Conservation (phyloP, 2,113 vertebrate genomes). For the Zosterops borbonicus region DNA sequence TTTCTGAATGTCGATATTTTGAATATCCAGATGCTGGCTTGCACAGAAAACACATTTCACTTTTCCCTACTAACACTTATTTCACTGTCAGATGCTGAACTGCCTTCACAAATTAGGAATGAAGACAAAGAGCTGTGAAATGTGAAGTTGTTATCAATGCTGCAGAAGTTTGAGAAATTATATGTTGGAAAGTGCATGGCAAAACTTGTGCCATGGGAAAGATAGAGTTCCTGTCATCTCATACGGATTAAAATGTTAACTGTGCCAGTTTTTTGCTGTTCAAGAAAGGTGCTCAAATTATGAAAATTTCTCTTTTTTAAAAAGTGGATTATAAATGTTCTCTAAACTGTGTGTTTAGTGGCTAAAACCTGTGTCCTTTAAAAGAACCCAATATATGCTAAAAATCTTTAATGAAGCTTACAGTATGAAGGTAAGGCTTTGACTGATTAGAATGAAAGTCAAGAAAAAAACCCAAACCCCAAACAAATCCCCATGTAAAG, state of each 20-base stretch:
- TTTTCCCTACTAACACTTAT: not conserved
- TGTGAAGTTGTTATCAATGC: not conserved
- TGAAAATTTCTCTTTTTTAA: not conserved
- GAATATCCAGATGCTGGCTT: not conserved
- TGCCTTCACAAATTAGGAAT: not conserved
- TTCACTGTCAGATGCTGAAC: not conserved
- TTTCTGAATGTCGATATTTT: not conserved
- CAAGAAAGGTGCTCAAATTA: not conserved
- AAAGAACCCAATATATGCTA: not conserved
- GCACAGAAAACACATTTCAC: not conserved
- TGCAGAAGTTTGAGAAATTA: not conserved
- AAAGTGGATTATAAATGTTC: not conserved
- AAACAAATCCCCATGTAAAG: not conserved
- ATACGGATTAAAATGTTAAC: not conserved
- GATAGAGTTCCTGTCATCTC: not conserved
- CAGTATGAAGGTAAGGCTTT: not conserved
- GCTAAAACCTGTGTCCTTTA: not conserved
- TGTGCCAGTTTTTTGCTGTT: not conserved
- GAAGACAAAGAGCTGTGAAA: not conserved
- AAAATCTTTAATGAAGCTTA: not conserved
- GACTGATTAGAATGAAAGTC: not conserved
- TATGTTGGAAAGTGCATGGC: not conserved
- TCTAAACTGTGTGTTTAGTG: not conserved
- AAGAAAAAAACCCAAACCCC: rapidly evolving
- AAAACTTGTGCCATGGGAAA: not conserved